These are phyloP conservation scores for Torymus aiolomorphi DNA, from an alignment of 2,888 invertebrate genomes.

Conservation along the genomic window DNA sequence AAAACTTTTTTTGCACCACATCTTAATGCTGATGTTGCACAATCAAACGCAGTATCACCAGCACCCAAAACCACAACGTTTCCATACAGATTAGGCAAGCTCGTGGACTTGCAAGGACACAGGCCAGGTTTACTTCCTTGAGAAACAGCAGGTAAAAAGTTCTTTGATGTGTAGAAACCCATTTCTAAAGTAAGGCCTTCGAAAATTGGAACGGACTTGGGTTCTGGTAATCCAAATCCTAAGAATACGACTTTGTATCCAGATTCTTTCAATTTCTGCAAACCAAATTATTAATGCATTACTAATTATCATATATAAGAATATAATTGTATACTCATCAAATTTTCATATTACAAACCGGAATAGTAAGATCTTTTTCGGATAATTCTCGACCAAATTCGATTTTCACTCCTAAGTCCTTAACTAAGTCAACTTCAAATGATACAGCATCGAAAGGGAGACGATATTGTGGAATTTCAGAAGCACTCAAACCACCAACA, in stretches of 20 bases:
- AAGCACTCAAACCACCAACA: slow-evolving; percentile 93
- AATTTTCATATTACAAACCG: slow-evolving; percentile 74
- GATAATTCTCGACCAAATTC: slow-evolving; percentile 85
- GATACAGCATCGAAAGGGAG: slow-evolving; percentile 94
- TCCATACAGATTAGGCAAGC: slow-evolving; percentile 86
- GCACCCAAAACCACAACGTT: slow-evolving; percentile 95
- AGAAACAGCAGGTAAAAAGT: slow-evolving; percentile 92
- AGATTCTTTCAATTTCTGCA: slow-evolving; percentile 78
- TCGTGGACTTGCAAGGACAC: slow-evolving; percentile 79
- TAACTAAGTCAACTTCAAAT: slow-evolving; percentile 93
- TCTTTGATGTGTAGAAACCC: slow-evolving; percentile 97
- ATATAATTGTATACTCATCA: background rate
- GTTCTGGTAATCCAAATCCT: slow-evolving; percentile 93
- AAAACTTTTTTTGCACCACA: slow-evolving; percentile 96
- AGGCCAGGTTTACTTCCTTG: slow-evolving; percentile 91
- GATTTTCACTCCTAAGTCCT: slow-evolving; percentile 94
- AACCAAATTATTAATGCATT: background rate
- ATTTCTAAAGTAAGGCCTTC: slow-evolving; percentile 83
- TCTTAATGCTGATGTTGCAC: slow-evolving; percentile 96
- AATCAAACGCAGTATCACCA: slow-evolving; percentile 99
- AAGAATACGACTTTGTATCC: slow-evolving; percentile 89
- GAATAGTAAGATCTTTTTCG: slow-evolving; percentile 83
- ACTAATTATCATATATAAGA: background rate
- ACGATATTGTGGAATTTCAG: slow-evolving; percentile 98
- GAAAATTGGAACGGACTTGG: slow-evolving; percentile 89